Base-by-base conservation (phyloP, 2,113 vertebrate genomes). In the Gadus chalcogrammus region DNA sequence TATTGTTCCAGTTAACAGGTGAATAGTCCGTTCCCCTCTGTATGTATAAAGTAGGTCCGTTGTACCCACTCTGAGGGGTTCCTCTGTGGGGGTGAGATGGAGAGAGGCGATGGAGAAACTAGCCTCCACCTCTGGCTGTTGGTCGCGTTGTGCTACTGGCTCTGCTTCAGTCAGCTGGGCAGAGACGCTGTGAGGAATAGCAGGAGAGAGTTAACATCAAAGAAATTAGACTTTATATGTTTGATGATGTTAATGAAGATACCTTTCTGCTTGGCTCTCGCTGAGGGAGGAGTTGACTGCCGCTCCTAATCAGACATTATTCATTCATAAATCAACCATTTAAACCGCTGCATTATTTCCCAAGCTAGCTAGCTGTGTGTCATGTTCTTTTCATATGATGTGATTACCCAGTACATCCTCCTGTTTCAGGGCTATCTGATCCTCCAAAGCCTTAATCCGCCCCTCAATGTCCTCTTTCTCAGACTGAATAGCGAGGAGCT, bases 401-500 rank as follows among this genome's bases (percentile, higher is more conserved):
- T 61, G 5, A 63, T 53, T 85, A 92, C 91, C 86, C 27, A 68
- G 66, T 35, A 89, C 71, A 64, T 87, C 79, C 52, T 65, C 85
- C 73, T 90, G 83, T 69, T 84, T 90, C n/a, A 71, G 65, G 61
- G 28, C 65, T 68, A 92, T 88, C 64, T 80, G 74, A 27, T 87
- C 81, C 58, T 91, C 89, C 56, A 64, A 88, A 24, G 13, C 68
- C 63, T 78, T 83, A 55, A 92, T 86, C 70, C 86, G 77, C 17
- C 20, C 64, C 58, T 91, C 86, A 28, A 87, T 87, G 48, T 88
- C 84, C 64, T 89, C 85, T 17, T 85, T 91, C 59, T 90, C 82
- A 7, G 75, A 71, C 75, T 90, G 87, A 64, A 89, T 72, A 52
- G 11, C 5, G 0, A 92, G 70, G 24, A 92, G 83, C 55, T 87